phyloP scores from a whole-genome alignment of 2,797 vertebrate species.

The Pagetopsis macropterus region DNA sequence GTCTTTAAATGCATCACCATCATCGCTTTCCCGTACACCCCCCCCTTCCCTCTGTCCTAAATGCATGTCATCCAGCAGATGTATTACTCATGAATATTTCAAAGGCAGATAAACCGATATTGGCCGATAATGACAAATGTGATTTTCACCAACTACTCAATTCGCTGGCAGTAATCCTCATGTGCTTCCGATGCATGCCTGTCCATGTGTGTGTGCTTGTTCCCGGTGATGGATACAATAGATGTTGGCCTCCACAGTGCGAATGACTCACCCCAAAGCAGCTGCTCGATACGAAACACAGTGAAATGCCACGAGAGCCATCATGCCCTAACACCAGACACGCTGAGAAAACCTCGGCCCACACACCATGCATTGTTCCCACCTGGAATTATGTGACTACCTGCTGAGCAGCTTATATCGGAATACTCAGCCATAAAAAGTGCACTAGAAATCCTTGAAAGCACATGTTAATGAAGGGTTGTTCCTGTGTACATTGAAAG shows the following conservation, averaged over 20 bases:
- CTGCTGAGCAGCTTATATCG: constrained; percentile 14
- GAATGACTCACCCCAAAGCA: constrained; percentile 73
- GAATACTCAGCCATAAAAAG: neutral
- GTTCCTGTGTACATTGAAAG: neutral
- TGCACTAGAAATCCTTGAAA: constrained; percentile 5
- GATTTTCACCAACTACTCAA: constrained; percentile 42
- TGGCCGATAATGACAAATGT: constrained; percentile 55
- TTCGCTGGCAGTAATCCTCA: constrained; percentile 49
- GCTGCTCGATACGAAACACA: constrained; percentile 59
- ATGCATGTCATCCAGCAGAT: constrained; percentile 55
- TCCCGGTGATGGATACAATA: constrained; percentile 64
- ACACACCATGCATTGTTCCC: constrained; percentile 28
- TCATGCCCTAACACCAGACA: constrained; percentile 42
- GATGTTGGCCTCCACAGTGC: constrained; percentile 62
- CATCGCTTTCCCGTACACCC: constrained; percentile 59
- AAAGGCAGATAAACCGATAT: constrained; percentile 59
- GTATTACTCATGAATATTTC: constrained; percentile 62
- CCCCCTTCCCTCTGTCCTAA: constrained; percentile 41
- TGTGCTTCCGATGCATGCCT: neutral
- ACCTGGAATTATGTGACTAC: constrained; percentile 22
- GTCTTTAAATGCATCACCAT: constrained; percentile 61
- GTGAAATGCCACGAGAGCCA: constrained; percentile 59
- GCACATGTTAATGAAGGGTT: neutral
- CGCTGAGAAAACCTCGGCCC: constrained; percentile 39
- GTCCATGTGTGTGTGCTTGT: constrained; percentile 24